Evolutionary conservation across 1,140 invertebrate genomes (phyloP).

Genomic region (Paraescarpia echinospica): DNA sequence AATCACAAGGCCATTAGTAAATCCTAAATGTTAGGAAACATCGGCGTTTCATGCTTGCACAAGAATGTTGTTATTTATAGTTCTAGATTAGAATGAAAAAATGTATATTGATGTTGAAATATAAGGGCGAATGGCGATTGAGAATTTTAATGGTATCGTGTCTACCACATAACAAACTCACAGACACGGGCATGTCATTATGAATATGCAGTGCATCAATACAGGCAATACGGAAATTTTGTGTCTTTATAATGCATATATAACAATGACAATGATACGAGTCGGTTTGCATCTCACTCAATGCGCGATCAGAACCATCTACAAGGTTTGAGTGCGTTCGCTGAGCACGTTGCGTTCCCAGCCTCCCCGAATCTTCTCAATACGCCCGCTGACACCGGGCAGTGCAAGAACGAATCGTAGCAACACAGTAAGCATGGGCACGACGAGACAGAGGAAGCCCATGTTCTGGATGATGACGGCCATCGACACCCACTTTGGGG

Average conservation of each 20-base stretch:
- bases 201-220: not conserved
- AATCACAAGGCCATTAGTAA: not conserved
- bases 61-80: not conserved
- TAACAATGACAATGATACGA: not conserved
- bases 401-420: constrained; percentile 23
- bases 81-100: not conserved
- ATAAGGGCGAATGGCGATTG: not conserved
- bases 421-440: constrained; percentile 42
- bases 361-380: constrained; percentile 15
- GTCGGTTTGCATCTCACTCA: not conserved
- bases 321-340: not conserved
- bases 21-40: not conserved
- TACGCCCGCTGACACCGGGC: not conserved
- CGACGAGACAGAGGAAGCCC: constrained; percentile 42
- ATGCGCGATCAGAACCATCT: not conserved
- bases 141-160: not conserved
- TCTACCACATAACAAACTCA: not conserved
- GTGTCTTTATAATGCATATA: not conserved
- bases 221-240: not conserved
- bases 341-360: not conserved
- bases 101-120: not conserved
- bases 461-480: constrained; percentile 35
- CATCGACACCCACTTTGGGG: constrained; percentile 38
- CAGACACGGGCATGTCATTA: not conserved
- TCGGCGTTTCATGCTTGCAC: not conserved